A percentile compares a stretch with the other conserved stretches of the same genome.
phyloP scores from a whole-genome alignment of 1,140 invertebrate genomes.

The Apis florea region DNA sequence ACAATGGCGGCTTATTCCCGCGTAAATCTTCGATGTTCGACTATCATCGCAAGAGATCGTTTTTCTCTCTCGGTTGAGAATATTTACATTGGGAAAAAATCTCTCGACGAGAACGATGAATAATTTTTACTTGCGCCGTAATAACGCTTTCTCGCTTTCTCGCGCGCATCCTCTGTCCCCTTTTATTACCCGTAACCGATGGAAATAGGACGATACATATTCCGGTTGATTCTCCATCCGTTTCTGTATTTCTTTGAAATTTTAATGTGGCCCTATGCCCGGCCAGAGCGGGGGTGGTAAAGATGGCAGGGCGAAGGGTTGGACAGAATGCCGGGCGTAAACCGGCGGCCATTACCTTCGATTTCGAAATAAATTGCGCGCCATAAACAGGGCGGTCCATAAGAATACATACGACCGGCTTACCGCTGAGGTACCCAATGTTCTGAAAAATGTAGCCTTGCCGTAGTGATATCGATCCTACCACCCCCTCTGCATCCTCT shows the following conservation, averaged over 20 bases:
- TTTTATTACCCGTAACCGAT: slow-evolving; percentile 24
- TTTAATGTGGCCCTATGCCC: slow-evolving; percentile 69
- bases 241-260: slow-evolving; percentile 76
- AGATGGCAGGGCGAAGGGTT: slow-evolving; percentile 24
- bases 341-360: slow-evolving; percentile 78
- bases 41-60: not conserved
- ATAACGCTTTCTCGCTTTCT: not conserved
- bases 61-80: not conserved
- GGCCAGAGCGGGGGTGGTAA: slow-evolving; percentile 34
- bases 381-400: slow-evolving; percentile 78
- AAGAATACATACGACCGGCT: slow-evolving; percentile 78
- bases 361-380: slow-evolving; percentile 79
- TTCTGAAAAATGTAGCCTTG: slow-evolving; percentile 70
- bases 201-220: slow-evolving; percentile 70
- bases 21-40: slow-evolving; percentile 1
- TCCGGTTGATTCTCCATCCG: slow-evolving; percentile 54
- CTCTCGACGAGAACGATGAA: not conserved
- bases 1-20: not conserved
- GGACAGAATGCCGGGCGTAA: slow-evolving; percentile 67
- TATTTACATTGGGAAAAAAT: slow-evolving; percentile 3
- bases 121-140: not conserved
- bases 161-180: not conserved
- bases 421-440: slow-evolving; percentile 68
- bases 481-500: slow-evolving; percentile 6
- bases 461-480: slow-evolving; percentile 67